Conservation (phyloP, 2,797 vertebrate species). For the Argentina silus region DNA sequence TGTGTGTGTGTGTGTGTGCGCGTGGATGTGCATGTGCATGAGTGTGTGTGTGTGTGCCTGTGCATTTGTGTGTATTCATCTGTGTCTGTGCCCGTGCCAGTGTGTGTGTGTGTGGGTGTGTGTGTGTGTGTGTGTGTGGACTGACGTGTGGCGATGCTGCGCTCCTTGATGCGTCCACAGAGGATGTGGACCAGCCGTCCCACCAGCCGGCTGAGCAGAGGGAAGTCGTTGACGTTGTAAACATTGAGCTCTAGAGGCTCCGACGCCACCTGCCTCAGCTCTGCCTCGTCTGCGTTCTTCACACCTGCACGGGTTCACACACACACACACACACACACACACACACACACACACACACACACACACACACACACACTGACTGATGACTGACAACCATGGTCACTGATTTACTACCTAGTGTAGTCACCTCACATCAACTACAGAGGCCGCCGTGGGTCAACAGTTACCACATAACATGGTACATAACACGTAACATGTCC, state of each 20-base stretch:
- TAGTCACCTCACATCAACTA: no score
- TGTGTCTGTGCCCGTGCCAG: background rate
- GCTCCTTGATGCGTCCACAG: slow-evolving; percentile 85
- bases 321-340: background rate
- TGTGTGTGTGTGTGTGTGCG: no score
- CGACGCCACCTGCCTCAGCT: slow-evolving; percentile 89
- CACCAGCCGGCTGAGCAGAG: slow-evolving; percentile 86
- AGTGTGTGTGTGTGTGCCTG: background rate
- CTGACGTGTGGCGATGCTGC: slow-evolving; percentile 75
- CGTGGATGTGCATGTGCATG: background rate
- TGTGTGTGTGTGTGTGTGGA: background rate
- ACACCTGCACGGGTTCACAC: slow-evolving; percentile 77
- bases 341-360: background rate
- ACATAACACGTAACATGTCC: no score
- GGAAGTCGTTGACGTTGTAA: slow-evolving; percentile 91
- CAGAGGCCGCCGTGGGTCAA: no score
- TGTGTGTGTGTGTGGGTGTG: background rate
- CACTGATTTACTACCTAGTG: no score
- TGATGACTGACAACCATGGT: no score
- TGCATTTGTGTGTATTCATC: background rate
- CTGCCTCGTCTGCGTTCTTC: slow-evolving; percentile 91
- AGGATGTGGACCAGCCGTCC: slow-evolving; percentile 84
- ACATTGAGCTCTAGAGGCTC: slow-evolving; percentile 88
- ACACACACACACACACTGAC: background rate
- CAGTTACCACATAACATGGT: no score